Percentiles rank a stretch among this genome's conserved stretches.
Evolutionary conservation across 2,113 vertebrate genomes (phyloP).

Genomic region (Polypterus bichir): DNA sequence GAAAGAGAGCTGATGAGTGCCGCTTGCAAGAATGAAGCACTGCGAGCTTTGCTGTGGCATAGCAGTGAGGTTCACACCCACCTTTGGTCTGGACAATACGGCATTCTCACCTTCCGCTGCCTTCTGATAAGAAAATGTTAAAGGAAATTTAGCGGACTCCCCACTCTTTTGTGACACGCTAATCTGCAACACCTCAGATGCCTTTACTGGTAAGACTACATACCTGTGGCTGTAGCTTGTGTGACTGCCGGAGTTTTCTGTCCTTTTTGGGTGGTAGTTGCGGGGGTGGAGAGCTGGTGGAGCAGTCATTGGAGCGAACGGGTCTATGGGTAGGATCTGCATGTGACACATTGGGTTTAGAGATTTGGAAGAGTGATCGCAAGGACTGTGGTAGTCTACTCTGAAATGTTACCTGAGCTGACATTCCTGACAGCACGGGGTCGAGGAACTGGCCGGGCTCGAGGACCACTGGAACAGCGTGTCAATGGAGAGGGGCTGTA

Average conservation of each 20-base stretch:
- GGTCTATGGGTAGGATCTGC: slow-evolving; percentile 51
- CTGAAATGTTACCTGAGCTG: slow-evolving; percentile 49
- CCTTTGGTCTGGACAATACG: too few species aligned
- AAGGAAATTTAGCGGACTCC: too few species aligned
- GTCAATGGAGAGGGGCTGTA: slow-evolving; percentile 37
- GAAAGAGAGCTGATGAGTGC: not conserved
- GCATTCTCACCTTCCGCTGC: too few species aligned
- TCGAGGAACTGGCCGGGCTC: slow-evolving; percentile 25
- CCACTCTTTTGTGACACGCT: too few species aligned
- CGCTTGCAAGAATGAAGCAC: too few species aligned
- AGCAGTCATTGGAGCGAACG: slow-evolving; percentile 11
- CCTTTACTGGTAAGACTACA: too few species aligned
- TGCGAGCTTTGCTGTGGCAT: too few species aligned
- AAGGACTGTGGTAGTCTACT: not conserved
- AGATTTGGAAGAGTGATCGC: not conserved
- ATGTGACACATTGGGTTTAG: not conserved
- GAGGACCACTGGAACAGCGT: slow-evolving; percentile 62
- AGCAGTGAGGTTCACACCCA: too few species aligned
- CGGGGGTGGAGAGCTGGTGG: slow-evolving; percentile 40
- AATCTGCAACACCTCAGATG: too few species aligned
- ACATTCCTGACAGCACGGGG: slow-evolving; percentile 30
- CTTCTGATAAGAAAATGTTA: too few species aligned
- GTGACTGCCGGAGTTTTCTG: slow-evolving; percentile 24
- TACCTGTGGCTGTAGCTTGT: too few species aligned
- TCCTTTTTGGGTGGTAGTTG: slow-evolving; percentile 65